Base-by-base conservation (phyloP, 2,113 vertebrate species). In the Tautogolabrus adspersus region DNA sequence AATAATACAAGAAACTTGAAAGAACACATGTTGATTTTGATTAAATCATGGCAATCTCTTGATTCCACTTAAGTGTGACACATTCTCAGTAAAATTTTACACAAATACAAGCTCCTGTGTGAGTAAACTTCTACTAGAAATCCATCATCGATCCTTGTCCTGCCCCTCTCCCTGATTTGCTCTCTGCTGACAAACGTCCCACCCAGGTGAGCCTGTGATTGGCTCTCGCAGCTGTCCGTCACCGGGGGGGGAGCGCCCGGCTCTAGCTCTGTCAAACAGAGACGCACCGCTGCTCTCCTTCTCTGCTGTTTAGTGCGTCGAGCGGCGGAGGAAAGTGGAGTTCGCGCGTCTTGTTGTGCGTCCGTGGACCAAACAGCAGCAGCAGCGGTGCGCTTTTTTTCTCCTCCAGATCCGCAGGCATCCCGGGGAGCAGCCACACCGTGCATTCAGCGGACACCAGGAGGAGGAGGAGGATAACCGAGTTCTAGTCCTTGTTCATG, bases 161-260 rank as follows among this genome's bases (percentile, higher is more conserved):
- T 74, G 34, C 85, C 87, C 64, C 74, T 23, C 37, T 13, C 23
- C 11, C 30, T 64, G 66, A 87, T 93, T 93, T 92, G 92, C 76
- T 85, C 34, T 0, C 2, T 0, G 6, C 19, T 3, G 4, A 26
- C n/a, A 10, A 72, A 15, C 59, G 62, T 10, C 10, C 30, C 64
- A 23, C 37, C 66, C 49, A 12, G 12, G 3, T 10, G 44, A 34
- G 15, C 37, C 68, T 64, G 26, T 79, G 87, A 94, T 78, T 94
- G 93, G 92, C 18, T 59, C 42, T 0, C 47, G 9, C 19, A 15
- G 67, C 77, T 68, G 92, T 65, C 92, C 61, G 21, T 93, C 90
- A 77, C 10, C 8, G 1, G 6, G 38, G 26, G 26, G 56, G 57
- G 51, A 61, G 56, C 56, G 62, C 74, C 81, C 10, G 49, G 54